Evolutionary conservation across 30 jellyfish, hydroid and myxozoan species (phyloP).

Genomic region (Aurelia coerulea): DNA sequence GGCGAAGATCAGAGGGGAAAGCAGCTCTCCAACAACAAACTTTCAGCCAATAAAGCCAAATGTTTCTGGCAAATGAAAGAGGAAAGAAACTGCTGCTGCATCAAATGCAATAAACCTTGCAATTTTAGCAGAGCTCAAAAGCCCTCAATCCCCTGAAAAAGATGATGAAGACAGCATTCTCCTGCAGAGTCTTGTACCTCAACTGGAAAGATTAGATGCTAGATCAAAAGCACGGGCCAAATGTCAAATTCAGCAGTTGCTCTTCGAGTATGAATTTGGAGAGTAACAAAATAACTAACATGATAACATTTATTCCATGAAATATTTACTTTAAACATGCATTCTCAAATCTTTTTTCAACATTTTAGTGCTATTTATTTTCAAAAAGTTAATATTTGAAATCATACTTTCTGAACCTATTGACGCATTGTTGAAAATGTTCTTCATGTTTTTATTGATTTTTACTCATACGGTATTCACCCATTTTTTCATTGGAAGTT

Average conservation of each 20-base stretch:
- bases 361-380: neutral
- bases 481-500: too few relatives aligned
- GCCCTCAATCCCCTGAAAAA: neutral
- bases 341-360: neutral
- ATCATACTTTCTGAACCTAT: too few relatives aligned
- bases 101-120: conserved; percentile 39
- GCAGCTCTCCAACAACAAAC: neutral
- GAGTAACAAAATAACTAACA: conserved; percentile 1
- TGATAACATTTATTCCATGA: neutral
- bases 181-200: conserved; percentile 33
- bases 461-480: too few relatives aligned
- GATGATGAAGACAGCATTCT: conserved; percentile 53
- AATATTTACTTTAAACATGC: neutral
- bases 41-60: conserved; percentile 4
- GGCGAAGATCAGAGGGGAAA: neutral
- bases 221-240: conserved; percentile 42
- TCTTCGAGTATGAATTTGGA: conserved; percentile 48
- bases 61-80: conserved; percentile 45
- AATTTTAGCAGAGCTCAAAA: conserved; percentile 31
- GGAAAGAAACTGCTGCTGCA: conserved; percentile 8
- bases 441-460: too few relatives aligned
- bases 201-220: conserved; percentile 37
- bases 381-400: neutral
- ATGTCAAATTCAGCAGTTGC: conserved; percentile 53
- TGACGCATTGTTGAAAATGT: too few relatives aligned